These are phyloP conservation scores for Tetrax tetrax DNA, from an alignment of 2,113 vertebrate genomes.

Conservation along the genomic window DNA sequence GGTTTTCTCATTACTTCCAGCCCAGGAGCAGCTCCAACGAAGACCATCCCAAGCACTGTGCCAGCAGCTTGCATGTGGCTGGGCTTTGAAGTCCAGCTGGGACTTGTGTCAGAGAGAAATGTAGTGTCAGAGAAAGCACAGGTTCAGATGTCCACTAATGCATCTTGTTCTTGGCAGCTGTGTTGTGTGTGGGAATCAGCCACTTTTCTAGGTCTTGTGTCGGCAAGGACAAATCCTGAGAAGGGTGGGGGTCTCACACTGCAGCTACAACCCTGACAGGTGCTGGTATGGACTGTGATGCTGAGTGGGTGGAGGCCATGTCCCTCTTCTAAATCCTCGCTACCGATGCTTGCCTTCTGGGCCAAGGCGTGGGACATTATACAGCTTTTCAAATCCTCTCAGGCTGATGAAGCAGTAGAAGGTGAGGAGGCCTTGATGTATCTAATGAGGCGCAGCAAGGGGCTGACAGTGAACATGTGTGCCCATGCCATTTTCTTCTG, in stretches of 20 bases:
- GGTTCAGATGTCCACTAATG: not conserved
- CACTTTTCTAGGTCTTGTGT: not conserved
- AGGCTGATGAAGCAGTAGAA: conserved; percentile 66
- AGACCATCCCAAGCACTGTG: not conserved
- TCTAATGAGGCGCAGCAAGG: conserved; percentile 58
- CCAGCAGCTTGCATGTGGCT: not conserved
- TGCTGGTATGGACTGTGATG: not conserved
- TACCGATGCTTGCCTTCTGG: not conserved
- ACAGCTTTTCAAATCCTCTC: conserved; percentile 53
- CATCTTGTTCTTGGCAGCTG: not conserved
- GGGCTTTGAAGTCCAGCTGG: not conserved
- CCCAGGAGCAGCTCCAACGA: not conserved
- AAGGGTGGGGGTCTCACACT: not conserved
- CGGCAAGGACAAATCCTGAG: not conserved
- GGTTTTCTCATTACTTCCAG: not conserved
- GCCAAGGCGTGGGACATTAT: conserved; percentile 52
- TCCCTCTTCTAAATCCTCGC: conserved; percentile 1
- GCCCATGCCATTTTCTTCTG: conserved; percentile 79
- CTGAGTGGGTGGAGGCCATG: not conserved
- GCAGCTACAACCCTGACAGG: not conserved
- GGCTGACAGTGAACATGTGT: conserved; percentile 63
- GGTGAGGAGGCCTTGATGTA: conserved; percentile 43
- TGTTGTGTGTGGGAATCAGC: not conserved
- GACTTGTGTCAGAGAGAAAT: not conserved
- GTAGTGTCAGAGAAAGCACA: not conserved